Percentiles rank a stretch among this genome's conserved stretches.
These are phyloP conservation scores for Avahi laniger DNA, from an alignment of 2,797 vertebrate genomes.

Conservation along the genomic window DNA sequence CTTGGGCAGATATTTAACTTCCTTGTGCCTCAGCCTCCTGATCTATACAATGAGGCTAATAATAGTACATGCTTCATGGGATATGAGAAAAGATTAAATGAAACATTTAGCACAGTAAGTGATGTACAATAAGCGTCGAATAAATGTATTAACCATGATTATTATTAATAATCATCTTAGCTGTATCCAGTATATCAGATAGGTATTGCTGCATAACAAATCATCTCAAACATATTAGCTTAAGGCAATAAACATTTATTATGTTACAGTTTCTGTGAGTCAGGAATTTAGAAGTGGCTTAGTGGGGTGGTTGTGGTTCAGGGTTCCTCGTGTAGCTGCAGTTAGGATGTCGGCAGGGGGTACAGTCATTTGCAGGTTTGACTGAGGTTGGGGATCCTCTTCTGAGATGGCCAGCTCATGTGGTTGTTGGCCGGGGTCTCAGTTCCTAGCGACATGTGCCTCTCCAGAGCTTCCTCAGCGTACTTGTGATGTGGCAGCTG, in stretches of 20 bases:
- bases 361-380: not conserved
- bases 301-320: not conserved
- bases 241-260: not conserved
- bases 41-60: conserved; percentile 4
- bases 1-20: not conserved
- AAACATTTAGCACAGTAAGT: not conserved
- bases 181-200: not conserved
- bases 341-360: not conserved
- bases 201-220: not conserved
- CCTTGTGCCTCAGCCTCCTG: not conserved
- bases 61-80: not conserved
- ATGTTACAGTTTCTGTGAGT: not conserved
- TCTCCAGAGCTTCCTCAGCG: not conserved
- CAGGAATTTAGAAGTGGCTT: not conserved
- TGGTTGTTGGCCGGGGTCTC: not conserved
- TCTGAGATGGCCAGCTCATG: not conserved
- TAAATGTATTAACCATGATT: not conserved
- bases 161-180: not conserved
- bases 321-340: not conserved
- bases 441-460: accelerated
- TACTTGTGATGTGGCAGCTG: not conserved
- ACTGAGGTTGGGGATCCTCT: not conserved
- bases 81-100: not conserved
- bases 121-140: not conserved
- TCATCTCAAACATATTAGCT: not conserved